Evolutionary conservation across 2,797 vertebrate species (phyloP), one percentile per base, ranked within the genome.

Genomic region (Miichthys miiuy): DNA sequence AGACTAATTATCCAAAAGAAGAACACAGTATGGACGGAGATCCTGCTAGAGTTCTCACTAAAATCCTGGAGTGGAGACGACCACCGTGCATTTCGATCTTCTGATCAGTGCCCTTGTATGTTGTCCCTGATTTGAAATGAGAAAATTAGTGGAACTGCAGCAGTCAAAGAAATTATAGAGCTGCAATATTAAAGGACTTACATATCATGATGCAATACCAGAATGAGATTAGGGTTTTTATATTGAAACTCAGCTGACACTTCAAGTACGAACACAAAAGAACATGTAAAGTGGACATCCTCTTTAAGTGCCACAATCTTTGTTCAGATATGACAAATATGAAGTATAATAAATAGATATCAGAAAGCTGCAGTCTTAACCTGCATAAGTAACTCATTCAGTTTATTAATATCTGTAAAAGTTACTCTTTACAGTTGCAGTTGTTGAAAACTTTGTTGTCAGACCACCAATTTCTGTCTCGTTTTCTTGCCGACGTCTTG

Each of bases 1-100:
- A 0, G 52, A 75, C 52, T 87, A 87, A 93, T 91, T 83, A 73
- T 13, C 67, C 13, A 76, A 85, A 82, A 83, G 72, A 80, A 57
- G 74, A 76, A 62, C 54, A 65, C 80, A 86, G 75, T 64, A 3
- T 47, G 48, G 73, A 67, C 65, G 42, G 50, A 75, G 46, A 58
- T 72, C 42, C 47, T 74, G 64, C 51, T 70, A 60, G 21, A 82
- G 73, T 73, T 79, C 79, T 75, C 56, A 50, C 18, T 52, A 18
- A 81, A 83, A 70, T 79, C 73, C 70, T 67, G 58, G 27, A 69
- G 77, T 73, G 70, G 63, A 48, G 85, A 51, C 27, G 79, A 72
- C 72, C 5, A 60, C 44, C 2, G 7, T 82, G 84, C 74, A 88
- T 90, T 84, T 68, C 67, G 50, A 86, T 91, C 75, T 27, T 75